Evolutionary conservation across 1,140 invertebrate genomes (phyloP), one percentile per base, ranked within the genome.

Genomic region (Colletes latitarsis): DNA sequence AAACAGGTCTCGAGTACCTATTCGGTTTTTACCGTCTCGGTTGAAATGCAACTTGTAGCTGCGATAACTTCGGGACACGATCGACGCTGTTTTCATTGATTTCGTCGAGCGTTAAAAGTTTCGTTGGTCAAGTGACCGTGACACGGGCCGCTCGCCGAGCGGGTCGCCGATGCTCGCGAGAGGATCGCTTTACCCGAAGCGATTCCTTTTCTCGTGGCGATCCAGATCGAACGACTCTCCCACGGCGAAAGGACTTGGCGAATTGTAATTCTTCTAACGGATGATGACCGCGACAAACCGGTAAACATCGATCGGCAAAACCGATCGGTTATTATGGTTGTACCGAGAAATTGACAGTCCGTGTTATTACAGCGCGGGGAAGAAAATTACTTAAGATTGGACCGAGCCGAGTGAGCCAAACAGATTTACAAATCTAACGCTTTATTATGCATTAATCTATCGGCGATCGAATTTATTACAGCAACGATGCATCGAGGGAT

Each of bases 141-240:
- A 86, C 84, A 86, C 76, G 41, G 41, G 76, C 52, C 41, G 63
- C 63, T 78, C 69, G 39, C 57, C 70, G 21, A 74, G 21, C 83
- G 69, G 66, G 21, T 49, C 76, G 43, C 9, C 43, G 1, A 46
- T 46, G 67, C 41, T 52, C 55, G 81, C 19, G 57, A 55, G 77
- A 57, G 57, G 72, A 62, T 73, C 69, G 68, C 49, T 74, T 73
- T 71, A 81, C 70, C 70, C 67, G 76, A 30, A 70, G 72, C 74
- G 76, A 68, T 87, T 77, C 72, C 62, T 76, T 68, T 57, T 76
- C 72, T 83, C 82, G 77, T 77, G 77, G 73, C 69, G 85, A 87
- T 87, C 82, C 71, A 72, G 82, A 84, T 84, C 86, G 82, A 86
- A 82, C 77, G 84, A 87, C 68, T 87, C 84, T 87, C 86, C 86